These are phyloP conservation scores for Limnephilus lunatus DNA, from an alignment of 2,888 invertebrate species.

Conservation along the genomic window DNA sequence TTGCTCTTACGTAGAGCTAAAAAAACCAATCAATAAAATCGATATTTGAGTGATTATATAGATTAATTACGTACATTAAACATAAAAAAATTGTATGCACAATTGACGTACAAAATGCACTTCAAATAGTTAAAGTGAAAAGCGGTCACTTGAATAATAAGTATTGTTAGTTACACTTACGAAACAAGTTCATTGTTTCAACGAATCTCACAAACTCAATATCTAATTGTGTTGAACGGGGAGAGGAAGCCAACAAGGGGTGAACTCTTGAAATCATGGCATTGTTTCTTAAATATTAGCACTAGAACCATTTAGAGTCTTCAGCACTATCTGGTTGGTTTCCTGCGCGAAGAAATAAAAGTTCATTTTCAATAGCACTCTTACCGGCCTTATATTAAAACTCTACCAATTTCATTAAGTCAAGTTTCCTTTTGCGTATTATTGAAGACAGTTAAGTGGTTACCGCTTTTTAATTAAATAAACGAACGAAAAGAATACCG, in stretches of 20 bases:
- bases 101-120: neutral
- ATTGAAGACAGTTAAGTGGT: neutral
- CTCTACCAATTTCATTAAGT: neutral
- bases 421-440: neutral
- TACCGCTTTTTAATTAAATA: neutral
- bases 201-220: conserved; percentile 6
- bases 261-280: neutral
- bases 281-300: conserved; percentile 22
- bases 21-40: too few species aligned
- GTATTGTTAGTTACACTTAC: neutral
- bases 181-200: neutral
- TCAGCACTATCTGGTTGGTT: neutral
- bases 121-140: neutral
- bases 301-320: neutral
- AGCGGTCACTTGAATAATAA: neutral
- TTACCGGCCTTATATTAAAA: neutral
- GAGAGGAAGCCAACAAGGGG: neutral
- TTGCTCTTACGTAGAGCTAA: too few species aligned
- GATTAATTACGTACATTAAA: too few species aligned
- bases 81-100: neutral
- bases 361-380: neutral
- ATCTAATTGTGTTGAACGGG: neutral
- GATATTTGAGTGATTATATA: too few species aligned
- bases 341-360: neutral
- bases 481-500: neutral